Percentiles rank a stretch among this genome's conserved stretches.
phyloP scores from a whole-genome alignment of 64 coral and sea anemone genomes.

The Dendrophyllia cribrosa region DNA sequence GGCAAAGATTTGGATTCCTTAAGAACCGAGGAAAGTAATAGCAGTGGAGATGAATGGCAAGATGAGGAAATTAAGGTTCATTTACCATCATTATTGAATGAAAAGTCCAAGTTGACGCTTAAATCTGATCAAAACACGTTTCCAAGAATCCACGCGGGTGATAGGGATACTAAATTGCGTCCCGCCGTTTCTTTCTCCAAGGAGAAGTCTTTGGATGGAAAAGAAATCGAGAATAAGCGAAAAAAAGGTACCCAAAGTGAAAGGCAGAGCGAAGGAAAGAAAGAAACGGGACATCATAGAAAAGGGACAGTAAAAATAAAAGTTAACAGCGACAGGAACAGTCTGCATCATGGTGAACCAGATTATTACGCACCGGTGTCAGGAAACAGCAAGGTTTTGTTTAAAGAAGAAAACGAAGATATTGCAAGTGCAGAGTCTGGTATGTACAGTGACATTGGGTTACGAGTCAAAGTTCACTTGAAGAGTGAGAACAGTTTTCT shows the following conservation, averaged over 20 bases:
- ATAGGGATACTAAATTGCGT: neutral
- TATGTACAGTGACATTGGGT: neutral
- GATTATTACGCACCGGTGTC: neutral
- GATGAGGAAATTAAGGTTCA: neutral
- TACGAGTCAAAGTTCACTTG: neutral
- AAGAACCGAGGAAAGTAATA: neutral
- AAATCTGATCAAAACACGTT: neutral
- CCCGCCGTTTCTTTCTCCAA: neutral
- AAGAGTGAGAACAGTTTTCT: neutral
- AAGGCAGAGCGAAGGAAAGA: neutral
- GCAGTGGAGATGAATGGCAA: neutral
- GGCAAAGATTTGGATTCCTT: neutral
- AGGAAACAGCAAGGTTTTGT: neutral
- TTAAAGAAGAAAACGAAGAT: neutral
- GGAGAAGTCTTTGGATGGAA: neutral
- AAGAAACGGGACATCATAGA: neutral
- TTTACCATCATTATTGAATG: neutral
- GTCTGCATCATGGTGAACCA: neutral
- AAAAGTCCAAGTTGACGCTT: neutral
- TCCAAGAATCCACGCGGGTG: neutral
- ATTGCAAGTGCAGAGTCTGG: neutral
- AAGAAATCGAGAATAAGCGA: neutral
- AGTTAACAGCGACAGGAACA: neutral
- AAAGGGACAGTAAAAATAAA: neutral
- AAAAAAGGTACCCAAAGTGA: neutral